phyloP scores from a whole-genome alignment of 2,113 vertebrate species.

The Gracilinanus agilis region DNA sequence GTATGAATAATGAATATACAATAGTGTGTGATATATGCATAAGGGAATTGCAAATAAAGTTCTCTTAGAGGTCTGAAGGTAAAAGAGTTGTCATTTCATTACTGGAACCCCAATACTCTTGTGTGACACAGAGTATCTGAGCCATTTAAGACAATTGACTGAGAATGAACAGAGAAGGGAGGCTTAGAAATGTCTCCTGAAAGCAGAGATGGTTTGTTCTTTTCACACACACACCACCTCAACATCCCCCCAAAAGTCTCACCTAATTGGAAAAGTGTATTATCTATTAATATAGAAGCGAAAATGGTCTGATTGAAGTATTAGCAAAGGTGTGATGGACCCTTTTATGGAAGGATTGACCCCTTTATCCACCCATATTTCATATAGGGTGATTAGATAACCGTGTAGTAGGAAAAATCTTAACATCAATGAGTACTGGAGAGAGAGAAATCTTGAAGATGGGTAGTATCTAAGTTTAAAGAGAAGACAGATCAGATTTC shows the following conservation, averaged over 20 bases:
- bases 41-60: background rate
- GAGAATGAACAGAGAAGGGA: background rate
- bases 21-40: background rate
- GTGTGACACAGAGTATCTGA: background rate
- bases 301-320: background rate
- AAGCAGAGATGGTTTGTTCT: background rate
- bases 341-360: background rate
- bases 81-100: background rate
- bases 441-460: background rate
- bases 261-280: background rate
- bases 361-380: background rate
- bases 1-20: background rate
- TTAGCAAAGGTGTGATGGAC: no score
- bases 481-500: background rate
- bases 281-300: background rate
- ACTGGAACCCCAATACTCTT: background rate
- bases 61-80: background rate
- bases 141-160: background rate
- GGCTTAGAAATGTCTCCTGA: background rate
- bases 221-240: background rate
- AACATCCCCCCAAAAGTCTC: background rate
- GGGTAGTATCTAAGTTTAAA: background rate
- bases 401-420: background rate
- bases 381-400: fast-evolving
- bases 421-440: background rate